Base-by-base conservation (phyloP, 2,797 vertebrate species). In the Micromesistius poutassou region DNA sequence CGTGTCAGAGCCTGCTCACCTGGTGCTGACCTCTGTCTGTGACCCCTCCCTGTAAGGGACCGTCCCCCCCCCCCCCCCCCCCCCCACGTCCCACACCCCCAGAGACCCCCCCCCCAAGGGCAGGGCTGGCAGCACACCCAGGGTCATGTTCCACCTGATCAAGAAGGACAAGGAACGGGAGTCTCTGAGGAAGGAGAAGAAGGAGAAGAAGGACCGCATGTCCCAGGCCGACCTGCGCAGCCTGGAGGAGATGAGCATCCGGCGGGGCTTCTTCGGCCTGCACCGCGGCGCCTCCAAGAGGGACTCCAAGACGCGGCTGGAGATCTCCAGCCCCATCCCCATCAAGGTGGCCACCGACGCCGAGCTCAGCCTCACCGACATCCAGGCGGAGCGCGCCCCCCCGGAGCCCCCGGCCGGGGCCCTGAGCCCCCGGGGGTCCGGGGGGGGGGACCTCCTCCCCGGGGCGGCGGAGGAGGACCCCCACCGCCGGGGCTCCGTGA, bases 241-340 rank as follows among this genome's bases (percentile, higher is more conserved):
- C 76, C 84, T 95, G 77, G 98, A 99, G 81, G 98, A 99, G 95
- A 97, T 99, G 91, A 96, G 97, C 74, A 85, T 98, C 85, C 94
- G 97, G 7, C 91, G 98, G 6, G 97, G 97, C 71, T 97, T 99
- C 87, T 99, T 99, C 92, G 89, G 96, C 84, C 92, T 98, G 79
- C 96, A 96, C 87, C 95, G 97, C 36, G 90, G 90, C 6, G 92
- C 95, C 78, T 95, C 96, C 73, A 99, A 98, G 87, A 90, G 95
- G 66, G 96, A 97, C 30, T 92, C 94, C 0, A 97, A 90, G 91
- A 88, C 87, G 3, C 97, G 95, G 83, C 82, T 98, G 91, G 97
- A 99, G 91, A 99, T 99, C 86, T 99, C 98, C 73, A 95, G 94
- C 90, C 97, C 98, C 30, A 99, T 99, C 80, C 98, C 97, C 62